These are phyloP conservation scores for Cordylochernes scorpioides DNA, from an alignment of 2,888 invertebrate species.

Conservation along the genomic window DNA sequence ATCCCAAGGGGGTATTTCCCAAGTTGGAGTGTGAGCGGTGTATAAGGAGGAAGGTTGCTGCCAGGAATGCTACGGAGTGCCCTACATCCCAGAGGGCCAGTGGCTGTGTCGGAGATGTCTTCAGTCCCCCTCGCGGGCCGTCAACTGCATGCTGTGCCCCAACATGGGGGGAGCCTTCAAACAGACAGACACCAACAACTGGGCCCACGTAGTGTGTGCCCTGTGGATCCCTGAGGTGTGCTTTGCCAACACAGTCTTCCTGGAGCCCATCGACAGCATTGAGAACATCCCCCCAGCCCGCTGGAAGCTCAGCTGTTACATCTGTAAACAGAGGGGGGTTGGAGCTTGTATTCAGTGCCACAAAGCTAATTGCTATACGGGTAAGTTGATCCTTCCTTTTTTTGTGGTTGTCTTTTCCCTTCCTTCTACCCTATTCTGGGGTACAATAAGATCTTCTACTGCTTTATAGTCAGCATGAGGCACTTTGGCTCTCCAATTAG, in stretches of 20 bases:
- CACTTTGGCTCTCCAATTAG: too few species aligned
- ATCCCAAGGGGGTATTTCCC: too few species aligned
- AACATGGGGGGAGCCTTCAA: conserved; percentile 96
- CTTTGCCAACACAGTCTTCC: conserved; percentile 84
- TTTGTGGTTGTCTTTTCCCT: background rate
- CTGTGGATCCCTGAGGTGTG: conserved; percentile 94
- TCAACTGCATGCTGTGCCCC: conserved; percentile 90
- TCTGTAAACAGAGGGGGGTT: conserved; percentile 69
- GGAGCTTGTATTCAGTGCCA: conserved; percentile 98
- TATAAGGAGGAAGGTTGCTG: too few species aligned
- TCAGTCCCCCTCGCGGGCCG: conserved; percentile 79
- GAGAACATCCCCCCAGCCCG: conserved; percentile 81
- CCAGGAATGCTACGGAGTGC: conserved; percentile 81
- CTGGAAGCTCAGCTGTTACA: conserved; percentile 86
- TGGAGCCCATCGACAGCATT: conserved; percentile 92
- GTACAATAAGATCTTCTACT: too few species aligned
- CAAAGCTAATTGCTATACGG: conserved; percentile 72
- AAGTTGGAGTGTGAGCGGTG: too few species aligned
- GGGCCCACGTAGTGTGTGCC: conserved; percentile 97
- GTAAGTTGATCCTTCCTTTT: conserved; percentile 14
- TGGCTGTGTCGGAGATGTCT: conserved; percentile 89
- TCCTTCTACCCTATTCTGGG: too few species aligned
- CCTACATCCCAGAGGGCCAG: conserved; percentile 87
- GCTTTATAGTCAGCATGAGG: too few species aligned
- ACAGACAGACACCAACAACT: conserved; percentile 74